Conservation (phyloP, 2,888 invertebrate species). For the Campoletis raptor region DNA sequence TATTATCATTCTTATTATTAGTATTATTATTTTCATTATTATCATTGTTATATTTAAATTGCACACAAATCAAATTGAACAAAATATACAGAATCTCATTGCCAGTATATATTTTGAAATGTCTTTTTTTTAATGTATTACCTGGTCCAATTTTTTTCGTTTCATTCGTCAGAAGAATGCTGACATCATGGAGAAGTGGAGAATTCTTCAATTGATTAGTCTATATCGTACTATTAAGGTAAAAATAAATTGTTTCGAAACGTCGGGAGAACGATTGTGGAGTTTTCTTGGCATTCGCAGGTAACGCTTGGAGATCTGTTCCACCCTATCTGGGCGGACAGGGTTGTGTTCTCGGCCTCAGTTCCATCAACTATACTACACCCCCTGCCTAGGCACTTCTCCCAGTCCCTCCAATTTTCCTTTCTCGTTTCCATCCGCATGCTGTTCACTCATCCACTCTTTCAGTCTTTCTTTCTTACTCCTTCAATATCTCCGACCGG, state of each 20-base stretch:
- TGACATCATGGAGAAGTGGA: not conserved
- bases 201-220: slow-evolving; percentile 49
- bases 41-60: slow-evolving; percentile 81
- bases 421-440: slow-evolving; percentile 65
- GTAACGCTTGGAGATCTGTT: slow-evolving; percentile 74
- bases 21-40: slow-evolving; percentile 75
- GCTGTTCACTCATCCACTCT: slow-evolving; percentile 64
- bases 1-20: slow-evolving; percentile 77
- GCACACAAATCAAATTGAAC: slow-evolving; percentile 78
- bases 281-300: slow-evolving; percentile 66
- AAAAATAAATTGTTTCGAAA: slow-evolving; percentile 61
- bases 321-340: slow-evolving; percentile 80
- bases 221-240: slow-evolving; percentile 23
- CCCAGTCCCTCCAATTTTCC: slow-evolving; percentile 65
- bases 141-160: slow-evolving; percentile 4
- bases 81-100: slow-evolving; percentile 79
- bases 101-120: slow-evolving; percentile 51
- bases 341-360: slow-evolving; percentile 78
- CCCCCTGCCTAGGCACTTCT: slow-evolving; percentile 68
- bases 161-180: not conserved
- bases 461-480: slow-evolving; percentile 50
- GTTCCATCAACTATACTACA: slow-evolving; percentile 79
- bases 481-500: slow-evolving; percentile 50
- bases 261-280: slow-evolving; percentile 33
- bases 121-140: not conserved